Percentiles rank a stretch among this genome's conserved stretches.
Evolutionary conservation across 2,797 vertebrate genomes (phyloP).

Genomic region (Scolopax rusticola): DNA sequence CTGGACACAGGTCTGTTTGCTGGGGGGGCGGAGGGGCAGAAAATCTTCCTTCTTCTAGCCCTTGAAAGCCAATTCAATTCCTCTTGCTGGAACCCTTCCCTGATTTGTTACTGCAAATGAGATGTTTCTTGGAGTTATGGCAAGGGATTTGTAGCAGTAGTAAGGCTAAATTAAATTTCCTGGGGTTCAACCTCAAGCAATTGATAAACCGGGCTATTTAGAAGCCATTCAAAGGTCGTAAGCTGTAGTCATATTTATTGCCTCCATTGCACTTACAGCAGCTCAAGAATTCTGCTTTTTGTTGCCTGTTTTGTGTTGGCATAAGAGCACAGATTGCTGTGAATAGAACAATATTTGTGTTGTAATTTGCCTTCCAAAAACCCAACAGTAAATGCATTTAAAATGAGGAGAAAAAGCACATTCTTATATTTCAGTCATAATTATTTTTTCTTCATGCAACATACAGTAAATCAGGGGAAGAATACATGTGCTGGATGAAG

Average conservation of each 20-base stretch:
- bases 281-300: neutral
- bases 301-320: neutral
- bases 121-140: neutral
- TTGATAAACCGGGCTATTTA: neutral
- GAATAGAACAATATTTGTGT: neutral
- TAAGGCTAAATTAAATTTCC: slow-evolving; percentile 30
- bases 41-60: neutral
- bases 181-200: neutral
- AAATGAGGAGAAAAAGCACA: neutral
- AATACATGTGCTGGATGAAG: neutral
- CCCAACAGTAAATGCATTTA: neutral
- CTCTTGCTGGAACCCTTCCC: neutral
- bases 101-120: neutral
- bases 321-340: neutral
- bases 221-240: neutral
- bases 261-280: neutral
- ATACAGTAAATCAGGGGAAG: neutral
- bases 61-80: neutral
- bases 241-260: neutral
- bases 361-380: neutral
- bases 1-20: neutral
- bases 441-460: neutral
- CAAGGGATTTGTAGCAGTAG: neutral
- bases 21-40: neutral
- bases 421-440: neutral